phyloP scores from a whole-genome alignment of 2,888 invertebrate species.

The Chymomyza procnemis region DNA sequence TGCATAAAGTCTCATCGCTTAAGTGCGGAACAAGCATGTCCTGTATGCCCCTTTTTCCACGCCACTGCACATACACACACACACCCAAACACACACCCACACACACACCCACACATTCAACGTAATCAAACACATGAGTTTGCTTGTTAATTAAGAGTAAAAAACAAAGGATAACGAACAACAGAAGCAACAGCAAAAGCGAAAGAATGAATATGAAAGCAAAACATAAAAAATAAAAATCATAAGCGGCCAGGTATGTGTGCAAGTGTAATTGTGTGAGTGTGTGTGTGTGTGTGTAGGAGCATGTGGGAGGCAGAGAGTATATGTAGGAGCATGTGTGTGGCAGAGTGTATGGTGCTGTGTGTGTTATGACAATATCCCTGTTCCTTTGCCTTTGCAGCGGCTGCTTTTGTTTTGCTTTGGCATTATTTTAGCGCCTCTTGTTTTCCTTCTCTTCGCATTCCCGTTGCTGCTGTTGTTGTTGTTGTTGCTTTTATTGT shows the following conservation, averaged over 20 bases:
- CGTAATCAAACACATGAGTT: slow-evolving; percentile 55
- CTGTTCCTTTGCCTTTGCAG: background rate
- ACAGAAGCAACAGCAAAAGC: slow-evolving; percentile 11
- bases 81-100: background rate
- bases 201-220: background rate
- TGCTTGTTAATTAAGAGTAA: slow-evolving; percentile 69
- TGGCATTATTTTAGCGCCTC: background rate
- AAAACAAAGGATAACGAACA: slow-evolving; percentile 56
- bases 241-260: background rate
- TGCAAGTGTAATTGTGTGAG: background rate
- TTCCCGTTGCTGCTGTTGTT: background rate
- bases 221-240: background rate
- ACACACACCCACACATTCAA: slow-evolving; percentile 22
- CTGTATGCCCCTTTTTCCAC: no score
- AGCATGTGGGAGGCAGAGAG: no score
- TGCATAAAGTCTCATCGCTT: no score
- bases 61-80: no score
- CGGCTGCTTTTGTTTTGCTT: background rate
- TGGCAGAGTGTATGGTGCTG: slow-evolving; percentile 10
- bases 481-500: background rate
- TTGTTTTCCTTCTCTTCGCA: background rate
- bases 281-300: background rate
- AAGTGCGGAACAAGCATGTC: no score
- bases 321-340: background rate
- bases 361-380: slow-evolving; percentile 5